phyloP scores from a whole-genome alignment of 2,888 invertebrate species.

The Cephonodes hylas region DNA sequence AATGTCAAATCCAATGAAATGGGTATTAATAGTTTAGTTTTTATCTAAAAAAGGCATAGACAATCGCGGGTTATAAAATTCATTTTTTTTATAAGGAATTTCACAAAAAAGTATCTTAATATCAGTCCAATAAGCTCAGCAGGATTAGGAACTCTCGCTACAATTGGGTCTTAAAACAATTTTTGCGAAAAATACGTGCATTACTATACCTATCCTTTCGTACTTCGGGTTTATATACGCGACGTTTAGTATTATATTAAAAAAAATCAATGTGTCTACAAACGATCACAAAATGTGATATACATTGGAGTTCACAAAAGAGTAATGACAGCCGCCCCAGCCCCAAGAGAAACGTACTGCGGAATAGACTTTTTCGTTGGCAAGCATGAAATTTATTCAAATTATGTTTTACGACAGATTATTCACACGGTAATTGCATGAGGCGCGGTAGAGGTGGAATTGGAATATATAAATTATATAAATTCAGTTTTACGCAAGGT shows the following conservation, averaged over 20 bases:
- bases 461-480: slow-evolving; percentile 28
- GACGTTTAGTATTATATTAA: neutral
- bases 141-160: too few species aligned
- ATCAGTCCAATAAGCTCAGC: too few species aligned
- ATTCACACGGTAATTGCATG: slow-evolving; percentile 43
- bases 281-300: neutral
- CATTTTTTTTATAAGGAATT: too few species aligned
- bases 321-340: neutral
- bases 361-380: slow-evolving; percentile 1
- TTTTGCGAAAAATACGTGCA: too few species aligned
- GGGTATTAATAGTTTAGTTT: too few species aligned
- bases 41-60: too few species aligned
- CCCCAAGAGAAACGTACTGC: neutral
- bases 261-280: neutral
- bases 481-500: neutral
- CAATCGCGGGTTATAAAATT: too few species aligned
- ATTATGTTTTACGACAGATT: slow-evolving; percentile 55
- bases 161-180: too few species aligned
- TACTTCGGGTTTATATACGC: neutral
- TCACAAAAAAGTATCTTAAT: too few species aligned
- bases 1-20: too few species aligned
- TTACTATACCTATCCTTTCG: too few species aligned
- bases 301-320: neutral
- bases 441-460: slow-evolving; percentile 32
- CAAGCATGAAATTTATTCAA: slow-evolving; percentile 51